Base-by-base conservation (phyloP, 2,888 invertebrate genomes). In the Scaptomyza cyrtandrae region DNA sequence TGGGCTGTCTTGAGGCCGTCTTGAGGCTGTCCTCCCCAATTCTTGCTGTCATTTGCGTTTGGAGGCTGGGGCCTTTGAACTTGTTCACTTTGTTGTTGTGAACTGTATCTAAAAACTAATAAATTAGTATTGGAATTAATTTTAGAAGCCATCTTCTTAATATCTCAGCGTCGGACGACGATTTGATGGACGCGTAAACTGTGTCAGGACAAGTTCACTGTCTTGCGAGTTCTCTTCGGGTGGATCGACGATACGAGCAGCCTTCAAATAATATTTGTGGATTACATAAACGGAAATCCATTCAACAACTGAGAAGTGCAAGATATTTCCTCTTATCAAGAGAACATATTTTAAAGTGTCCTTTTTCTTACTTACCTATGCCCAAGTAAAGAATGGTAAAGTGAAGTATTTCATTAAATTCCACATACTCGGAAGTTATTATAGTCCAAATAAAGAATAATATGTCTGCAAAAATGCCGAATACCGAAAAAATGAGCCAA, bases 251-350 rank as follows among this genome's bases (percentile, higher is more conserved):
- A 39, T 13, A 3, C 19, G 6, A n/a, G n/a, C n/a, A 3, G 45
- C 33, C 33, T 39, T 48, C 1, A 33, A 29, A 14, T 67, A 85
- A 29, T 78, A 78, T 14, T 55, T 64, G 27, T 65, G 71, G 6
- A 83, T 61, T 29, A 74, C n/a, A 29, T 55, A 78, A 31, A 86
- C 39, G 27, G 64, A 63, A 3, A 58, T 0, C 54, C 63, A 73
- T 63, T 84, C 76, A 27, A 69, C 14, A 52, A 65, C 83, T 83
- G 19, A 1, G 56, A 39, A 46, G 29, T 5, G 0, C 1, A 27
- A 24, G 3, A 3, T 2, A 27, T 10, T 7, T 27, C 1, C 2
- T 46, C 33, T 14, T 14, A 4, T n/a, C 10, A 14, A 27, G 4
- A 3, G 27, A 27, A 14, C 3, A 9, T 3, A 7, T 6, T 9